Base-by-base conservation (phyloP, 2,888 invertebrate species). In the Deroplatys truncata region DNA sequence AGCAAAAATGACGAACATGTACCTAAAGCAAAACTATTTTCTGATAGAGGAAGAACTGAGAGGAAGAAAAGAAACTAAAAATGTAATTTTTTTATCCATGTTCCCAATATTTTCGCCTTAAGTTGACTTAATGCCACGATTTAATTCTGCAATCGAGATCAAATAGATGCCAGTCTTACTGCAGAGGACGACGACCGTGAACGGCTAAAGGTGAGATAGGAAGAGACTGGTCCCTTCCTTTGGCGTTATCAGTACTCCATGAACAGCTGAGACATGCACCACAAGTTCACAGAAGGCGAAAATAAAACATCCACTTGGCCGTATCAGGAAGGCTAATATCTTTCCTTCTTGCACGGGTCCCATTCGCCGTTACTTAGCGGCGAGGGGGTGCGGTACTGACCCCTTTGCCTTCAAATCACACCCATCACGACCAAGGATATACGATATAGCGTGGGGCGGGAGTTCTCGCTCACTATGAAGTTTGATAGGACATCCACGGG, bases 371-470 rank as follows among this genome's bases (percentile, higher is more conserved):
- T 72, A 72, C 56, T 85, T 85, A 82, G 85, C 29, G 56, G 5
- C 29, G 35, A 82, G 28, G 88, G 84, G 28, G 29, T 28, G 88
- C 86, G 35, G 85, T 43, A 85, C 85, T 85, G 89, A 89, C 85
- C 89, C 31, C 85, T 89, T 88, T 88, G 89, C 82, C 88, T 89
- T 85, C 85, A 89, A 89, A 89, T 89, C 88, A 89, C 89, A 89
- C 88, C 89, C 88, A 89, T 89, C 89, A 85, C 35, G 72, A 85
- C 85, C 82, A 88, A 84, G 85, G 84, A 89, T 89, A 84, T 87
- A 89, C 49, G 89, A 87, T 82, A 35, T 84, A 29, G 72, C 72
- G 84, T 88, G 29, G 84, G 49, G 82, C 16, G 35, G 82, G 49
- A 28, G 28, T 88, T 83, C 84, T 56, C n/a, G 84, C 35, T 83